These are phyloP conservation scores for Antigone vipio DNA, from an alignment of 2,113 vertebrate species.

Conservation along the genomic window DNA sequence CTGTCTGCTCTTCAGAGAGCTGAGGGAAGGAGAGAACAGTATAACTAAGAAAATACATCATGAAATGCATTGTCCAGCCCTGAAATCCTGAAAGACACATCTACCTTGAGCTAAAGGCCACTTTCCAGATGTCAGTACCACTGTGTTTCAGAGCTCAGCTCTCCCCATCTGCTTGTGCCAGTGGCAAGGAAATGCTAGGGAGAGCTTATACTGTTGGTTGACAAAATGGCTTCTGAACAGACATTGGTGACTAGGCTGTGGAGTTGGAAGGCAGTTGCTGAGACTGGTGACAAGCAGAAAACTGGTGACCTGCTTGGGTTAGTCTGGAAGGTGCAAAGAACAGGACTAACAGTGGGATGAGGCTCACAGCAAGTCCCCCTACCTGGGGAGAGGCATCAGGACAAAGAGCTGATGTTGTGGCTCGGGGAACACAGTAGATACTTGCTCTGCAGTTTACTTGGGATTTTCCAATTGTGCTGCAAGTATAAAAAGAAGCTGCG, in stretches of 20 bases:
- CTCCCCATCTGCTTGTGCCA: background rate
- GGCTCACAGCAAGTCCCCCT: background rate
- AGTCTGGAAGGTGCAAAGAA: background rate
- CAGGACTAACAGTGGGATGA: background rate
- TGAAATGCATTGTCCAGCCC: rapidly evolving
- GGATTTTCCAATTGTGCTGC: background rate
- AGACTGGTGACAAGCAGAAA: background rate
- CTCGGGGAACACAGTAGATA: background rate
- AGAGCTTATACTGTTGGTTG: background rate
- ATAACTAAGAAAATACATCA: background rate
- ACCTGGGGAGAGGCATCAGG: background rate
- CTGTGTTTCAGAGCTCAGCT: background rate
- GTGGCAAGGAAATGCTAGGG: background rate
- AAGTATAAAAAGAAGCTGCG: background rate
- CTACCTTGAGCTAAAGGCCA: rapidly evolving
- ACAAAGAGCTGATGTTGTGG: rapidly evolving
- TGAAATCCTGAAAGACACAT: background rate
- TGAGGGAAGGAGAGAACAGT: background rate
- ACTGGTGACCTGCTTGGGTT: background rate
- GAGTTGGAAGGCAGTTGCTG: background rate
- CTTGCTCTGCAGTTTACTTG: background rate
- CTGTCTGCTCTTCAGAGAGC: background rate
- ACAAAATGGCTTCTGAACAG: background rate
- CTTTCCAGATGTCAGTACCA: rapidly evolving
- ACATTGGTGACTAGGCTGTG: background rate